These are phyloP conservation scores for Drosophila pseudoobscura DNA, from an alignment of 1,140 invertebrate species.

Conservation along the genomic window DNA sequence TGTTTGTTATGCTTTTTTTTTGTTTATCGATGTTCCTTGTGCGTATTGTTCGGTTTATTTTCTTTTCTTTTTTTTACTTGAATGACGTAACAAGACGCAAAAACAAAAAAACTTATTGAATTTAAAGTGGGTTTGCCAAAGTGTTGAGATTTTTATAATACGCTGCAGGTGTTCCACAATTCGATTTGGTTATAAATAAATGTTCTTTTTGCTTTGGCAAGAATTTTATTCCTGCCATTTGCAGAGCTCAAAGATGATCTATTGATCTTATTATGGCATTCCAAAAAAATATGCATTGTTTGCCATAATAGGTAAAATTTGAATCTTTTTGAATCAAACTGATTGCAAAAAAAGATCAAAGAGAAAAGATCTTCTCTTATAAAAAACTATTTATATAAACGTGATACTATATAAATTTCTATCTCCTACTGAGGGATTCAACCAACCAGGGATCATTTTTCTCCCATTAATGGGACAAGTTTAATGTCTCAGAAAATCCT, in stretches of 20 bases:
- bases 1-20: slow-evolving; percentile 26
- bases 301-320: too few species aligned
- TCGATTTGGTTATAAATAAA: slow-evolving; percentile 33
- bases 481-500: too few species aligned
- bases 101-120: slow-evolving; percentile 40
- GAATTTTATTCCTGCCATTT: slow-evolving; percentile 13
- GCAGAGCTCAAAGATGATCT: too few species aligned
- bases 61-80: slow-evolving; percentile 20
- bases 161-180: slow-evolving; percentile 47
- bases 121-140: slow-evolving; percentile 45
- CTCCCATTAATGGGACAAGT: too few species aligned
- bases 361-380: background rate
- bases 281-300: background rate
- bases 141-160: slow-evolving; percentile 60
- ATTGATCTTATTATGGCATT: background rate
- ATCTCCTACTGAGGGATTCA: too few species aligned
- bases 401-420: too few species aligned
- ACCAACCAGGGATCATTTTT: too few species aligned
- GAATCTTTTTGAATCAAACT: background rate
- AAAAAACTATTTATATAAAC: background rate
- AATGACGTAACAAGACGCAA: slow-evolving; percentile 51
- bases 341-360: background rate
- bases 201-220: slow-evolving; percentile 12
- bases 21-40: slow-evolving; percentile 39
- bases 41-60: slow-evolving; percentile 27